Percentiles rank a stretch among this genome's conserved stretches.
These are phyloP conservation scores for Parelbella ahira DNA, from an alignment of 2,888 invertebrate species.

Conservation along the genomic window DNA sequence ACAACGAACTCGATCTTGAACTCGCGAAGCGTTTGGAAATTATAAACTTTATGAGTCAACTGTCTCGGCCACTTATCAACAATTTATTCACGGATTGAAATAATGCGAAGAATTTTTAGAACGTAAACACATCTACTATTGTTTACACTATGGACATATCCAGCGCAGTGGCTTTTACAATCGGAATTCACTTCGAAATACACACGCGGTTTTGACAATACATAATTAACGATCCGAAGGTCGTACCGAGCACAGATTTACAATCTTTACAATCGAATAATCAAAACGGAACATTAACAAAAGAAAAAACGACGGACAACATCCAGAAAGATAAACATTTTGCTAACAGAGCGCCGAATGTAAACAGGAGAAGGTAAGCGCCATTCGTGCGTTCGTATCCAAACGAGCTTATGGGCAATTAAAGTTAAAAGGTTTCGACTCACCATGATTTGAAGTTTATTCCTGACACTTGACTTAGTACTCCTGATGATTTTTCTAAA, in stretches of 20 bases:
- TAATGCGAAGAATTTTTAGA: constrained; percentile 28
- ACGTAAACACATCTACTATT: constrained; percentile 30
- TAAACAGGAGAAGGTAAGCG: constrained; percentile 52
- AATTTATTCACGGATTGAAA: constrained; percentile 22
- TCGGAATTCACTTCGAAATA: constrained; percentile 19
- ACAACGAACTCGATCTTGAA: constrained; percentile 17
- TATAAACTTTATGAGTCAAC: constrained; percentile 13
- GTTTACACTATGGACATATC: constrained; percentile 24
- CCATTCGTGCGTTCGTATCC: constrained; percentile 34
- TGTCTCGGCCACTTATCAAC: constrained; percentile 21
- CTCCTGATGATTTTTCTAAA: not conserved
- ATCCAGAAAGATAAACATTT: constrained; percentile 64
- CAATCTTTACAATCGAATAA: constrained; percentile 54
- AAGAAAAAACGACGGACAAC: constrained; percentile 55
- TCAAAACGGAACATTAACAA: constrained; percentile 53
- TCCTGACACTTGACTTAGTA: constrained; percentile 1
- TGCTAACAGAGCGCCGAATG: constrained; percentile 41
- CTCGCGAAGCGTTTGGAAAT: constrained; percentile 6
- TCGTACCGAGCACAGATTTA: constrained; percentile 52
- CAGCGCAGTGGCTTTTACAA: constrained; percentile 9
- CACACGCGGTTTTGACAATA: constrained; percentile 29
- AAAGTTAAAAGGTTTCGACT: constrained; percentile 27
- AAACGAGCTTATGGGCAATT: constrained; percentile 31
- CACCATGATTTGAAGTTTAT: constrained; percentile 7
- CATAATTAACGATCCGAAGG: constrained; percentile 29